These are phyloP conservation scores for Metalampra italica DNA, from an alignment of 2,888 invertebrate genomes.

Conservation along the genomic window DNA sequence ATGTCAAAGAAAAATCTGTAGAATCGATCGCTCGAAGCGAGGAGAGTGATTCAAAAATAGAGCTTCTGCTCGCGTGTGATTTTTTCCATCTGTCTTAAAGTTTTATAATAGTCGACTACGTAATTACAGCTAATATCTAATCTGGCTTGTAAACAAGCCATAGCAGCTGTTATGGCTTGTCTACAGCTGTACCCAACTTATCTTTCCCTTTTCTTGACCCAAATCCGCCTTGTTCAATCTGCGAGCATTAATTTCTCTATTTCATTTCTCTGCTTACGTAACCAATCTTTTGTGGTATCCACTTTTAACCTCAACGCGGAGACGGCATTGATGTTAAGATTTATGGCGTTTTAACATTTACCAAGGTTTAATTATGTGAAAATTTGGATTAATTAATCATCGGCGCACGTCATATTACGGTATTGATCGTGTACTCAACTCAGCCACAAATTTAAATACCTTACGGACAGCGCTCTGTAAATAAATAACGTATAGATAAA, in stretches of 20 bases:
- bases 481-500: neutral
- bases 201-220: slow-evolving; percentile 6
- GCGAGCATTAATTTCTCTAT: slow-evolving; percentile 25
- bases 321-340: slow-evolving; percentile 36
- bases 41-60: too few species aligned
- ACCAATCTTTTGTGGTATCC: slow-evolving; percentile 30
- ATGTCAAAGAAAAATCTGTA: too few species aligned
- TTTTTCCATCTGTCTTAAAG: too few species aligned
- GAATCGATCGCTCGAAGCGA: too few species aligned
- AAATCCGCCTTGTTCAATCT: slow-evolving; percentile 7
- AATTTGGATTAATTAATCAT: slow-evolving; percentile 39
- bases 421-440: slow-evolving; percentile 25
- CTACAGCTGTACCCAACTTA: neutral
- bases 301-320: slow-evolving; percentile 32
- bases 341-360: slow-evolving; percentile 32
- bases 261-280: slow-evolving; percentile 24
- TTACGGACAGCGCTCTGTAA: neutral
- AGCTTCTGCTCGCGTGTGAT: too few species aligned
- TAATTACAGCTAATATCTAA: neutral
- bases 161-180: slow-evolving; percentile 1
- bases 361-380: slow-evolving; percentile 34
- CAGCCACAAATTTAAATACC: neutral
- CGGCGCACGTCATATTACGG: slow-evolving; percentile 17
- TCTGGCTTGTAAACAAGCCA: neutral
- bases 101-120: too few species aligned